phyloP scores from a whole-genome alignment of 2,888 invertebrate genomes.

The Tetragonula carbonaria region DNA sequence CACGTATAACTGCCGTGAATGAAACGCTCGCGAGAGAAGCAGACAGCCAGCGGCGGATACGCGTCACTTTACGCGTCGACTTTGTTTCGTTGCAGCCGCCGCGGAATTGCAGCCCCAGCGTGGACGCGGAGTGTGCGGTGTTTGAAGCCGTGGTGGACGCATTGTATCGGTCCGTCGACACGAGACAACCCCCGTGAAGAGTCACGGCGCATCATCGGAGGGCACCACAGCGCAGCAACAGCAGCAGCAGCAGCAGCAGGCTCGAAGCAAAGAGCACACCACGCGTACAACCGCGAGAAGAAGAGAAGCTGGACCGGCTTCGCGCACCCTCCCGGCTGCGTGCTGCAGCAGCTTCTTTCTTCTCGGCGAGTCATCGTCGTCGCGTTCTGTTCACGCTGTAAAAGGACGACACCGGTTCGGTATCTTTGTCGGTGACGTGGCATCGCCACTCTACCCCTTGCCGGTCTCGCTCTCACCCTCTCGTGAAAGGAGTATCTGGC shows the following conservation, averaged over 20 bases:
- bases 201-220: constrained; percentile 32
- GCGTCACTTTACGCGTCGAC: constrained; percentile 42
- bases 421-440: background rate
- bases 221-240: constrained; percentile 65
- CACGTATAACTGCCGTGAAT: background rate
- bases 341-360: constrained; percentile 19
- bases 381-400: constrained; percentile 21
- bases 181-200: constrained; percentile 27
- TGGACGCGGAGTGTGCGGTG: constrained; percentile 33
- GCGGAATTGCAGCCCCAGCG: constrained; percentile 26
- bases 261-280: constrained; percentile 21
- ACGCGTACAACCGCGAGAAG: constrained; percentile 1
- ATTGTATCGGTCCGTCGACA: constrained; percentile 53
- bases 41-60: constrained; percentile 4
- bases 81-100: constrained; percentile 46
- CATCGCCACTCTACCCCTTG: background rate
- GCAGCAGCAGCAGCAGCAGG: constrained; percentile 11
- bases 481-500: constrained; percentile 62
- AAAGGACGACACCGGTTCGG: constrained; percentile 48
- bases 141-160: constrained; percentile 35
- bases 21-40: background rate
- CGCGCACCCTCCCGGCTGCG: constrained; percentile 4
- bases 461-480: constrained; percentile 55
- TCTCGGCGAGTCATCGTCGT: constrained; percentile 30
- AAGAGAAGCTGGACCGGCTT: constrained; percentile 19